Conservation (phyloP, 2,888 invertebrate species). For the Gymnocheta viridis region DNA sequence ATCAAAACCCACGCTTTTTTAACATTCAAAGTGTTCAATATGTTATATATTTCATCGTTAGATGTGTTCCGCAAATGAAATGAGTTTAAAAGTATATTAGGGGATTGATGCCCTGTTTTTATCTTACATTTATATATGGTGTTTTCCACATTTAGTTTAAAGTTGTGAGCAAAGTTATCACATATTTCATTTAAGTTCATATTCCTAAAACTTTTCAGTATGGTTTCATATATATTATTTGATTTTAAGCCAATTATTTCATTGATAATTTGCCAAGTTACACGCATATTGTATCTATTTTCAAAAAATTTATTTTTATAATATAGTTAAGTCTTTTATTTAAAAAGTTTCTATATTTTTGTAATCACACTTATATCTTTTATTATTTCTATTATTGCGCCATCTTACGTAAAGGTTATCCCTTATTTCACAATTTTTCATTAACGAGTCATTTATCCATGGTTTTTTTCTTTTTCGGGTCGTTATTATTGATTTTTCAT, state of each 20-base stretch:
- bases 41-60: no score
- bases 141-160: conserved; percentile 31
- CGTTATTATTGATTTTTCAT: no score
- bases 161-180: background rate
- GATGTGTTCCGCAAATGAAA: conserved; percentile 6
- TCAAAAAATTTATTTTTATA: background rate
- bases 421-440: no score
- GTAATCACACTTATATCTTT: no score
- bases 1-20: conserved; percentile 21
- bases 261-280: conserved; percentile 17
- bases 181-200: background rate
- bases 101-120: background rate
- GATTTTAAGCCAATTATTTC: background rate
- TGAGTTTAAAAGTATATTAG: background rate
- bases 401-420: no score
- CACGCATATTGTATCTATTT: background rate
- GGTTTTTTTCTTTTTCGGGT: no score
- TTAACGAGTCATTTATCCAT: no score
- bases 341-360: no score
- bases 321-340: no score
- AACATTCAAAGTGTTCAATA: conserved; percentile 5
- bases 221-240: background rate
- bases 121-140: conserved; percentile 15
- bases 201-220: background rate
- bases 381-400: background rate